These are phyloP conservation scores for Myopa tessellatipennis DNA, from an alignment of 2,888 invertebrate species.

Conservation along the genomic window DNA sequence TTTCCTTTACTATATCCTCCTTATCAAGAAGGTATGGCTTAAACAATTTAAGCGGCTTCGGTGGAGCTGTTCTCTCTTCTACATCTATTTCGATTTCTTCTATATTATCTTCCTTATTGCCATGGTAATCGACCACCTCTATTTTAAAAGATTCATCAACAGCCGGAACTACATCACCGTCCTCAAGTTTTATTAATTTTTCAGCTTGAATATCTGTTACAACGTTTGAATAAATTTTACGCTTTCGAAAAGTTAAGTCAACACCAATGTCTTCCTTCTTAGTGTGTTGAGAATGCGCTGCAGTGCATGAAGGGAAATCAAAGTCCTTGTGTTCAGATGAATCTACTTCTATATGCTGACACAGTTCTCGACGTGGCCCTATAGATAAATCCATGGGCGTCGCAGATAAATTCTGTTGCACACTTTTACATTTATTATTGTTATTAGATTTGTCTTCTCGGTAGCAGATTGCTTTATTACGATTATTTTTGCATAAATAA, in stretches of 20 bases:
- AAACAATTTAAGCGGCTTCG: constrained; percentile 77
- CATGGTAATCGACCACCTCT: constrained; percentile 43
- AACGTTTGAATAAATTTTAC: constrained; percentile 50
- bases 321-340: constrained; percentile 26
- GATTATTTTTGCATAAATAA: not conserved
- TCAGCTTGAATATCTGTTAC: constrained; percentile 49
- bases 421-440: not conserved
- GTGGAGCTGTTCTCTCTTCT: constrained; percentile 53
- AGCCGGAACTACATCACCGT: constrained; percentile 13
- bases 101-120: constrained; percentile 50
- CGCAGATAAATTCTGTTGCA: constrained; percentile 43
- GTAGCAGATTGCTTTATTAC: not conserved
- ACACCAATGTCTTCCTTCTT: constrained; percentile 51
- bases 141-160: constrained; percentile 43
- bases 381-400: constrained; percentile 65
- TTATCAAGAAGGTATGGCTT: constrained; percentile 81
- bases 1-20: constrained; percentile 62
- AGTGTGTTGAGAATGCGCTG: not conserved
- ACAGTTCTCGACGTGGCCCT: constrained; percentile 52
- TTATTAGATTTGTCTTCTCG: not conserved
- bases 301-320: constrained; percentile 13
- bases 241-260: constrained; percentile 63
- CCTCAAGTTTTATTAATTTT: constrained; percentile 56
- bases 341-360: constrained; percentile 38
- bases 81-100: constrained; percentile 51